Evolutionary conservation across 2,113 vertebrate species (phyloP), one percentile per base, ranked within the genome.

Genomic region (Pycnonotus jocosus): DNA sequence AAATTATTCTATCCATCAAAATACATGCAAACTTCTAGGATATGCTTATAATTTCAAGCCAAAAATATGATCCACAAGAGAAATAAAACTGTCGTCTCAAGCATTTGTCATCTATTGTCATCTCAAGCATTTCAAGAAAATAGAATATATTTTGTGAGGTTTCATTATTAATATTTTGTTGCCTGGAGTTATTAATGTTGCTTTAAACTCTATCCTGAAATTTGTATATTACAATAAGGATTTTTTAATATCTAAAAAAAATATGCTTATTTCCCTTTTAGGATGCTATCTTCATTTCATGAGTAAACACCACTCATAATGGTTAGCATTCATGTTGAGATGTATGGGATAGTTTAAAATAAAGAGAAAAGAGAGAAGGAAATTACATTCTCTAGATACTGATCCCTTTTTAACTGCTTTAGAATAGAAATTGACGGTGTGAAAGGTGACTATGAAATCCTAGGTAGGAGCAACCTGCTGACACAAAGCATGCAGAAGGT

Each of bases 401-500:
- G 20, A 27, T 21, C 12, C 3, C 1, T 40, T 84, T 81, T 47
- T 1, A 48, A 15, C 11, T 38, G 13, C 20, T 91, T 73, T 57
- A 65, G 22, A 65, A 37, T n/a, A 76, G 10, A 81, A 87, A 48
- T 4, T 47, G 23, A 73, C 37, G 6, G 18, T 17, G 8, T 31
- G 16, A 81, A 60, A 86, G 4, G 6, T 60, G 44, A 23, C 31
- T 60, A 5, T 61, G 47, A 90, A 57, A 62, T 35, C 12, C 20
- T 28, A 42, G 11, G 15, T 28, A 5, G 37, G 22, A 87, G 30
- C 60, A 64, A 47, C 24, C 4, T 33, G 7, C 12, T 58, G 30
- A 47, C 0, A 0, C 5, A 76, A 40, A 40, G 6, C 4, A 3
- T 8, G 2, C 16, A 47, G 47, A 40, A 51, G 23, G 35, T 0